phyloP scores from a whole-genome alignment of 2,888 invertebrate genomes.

The Lysandra bellargus region DNA sequence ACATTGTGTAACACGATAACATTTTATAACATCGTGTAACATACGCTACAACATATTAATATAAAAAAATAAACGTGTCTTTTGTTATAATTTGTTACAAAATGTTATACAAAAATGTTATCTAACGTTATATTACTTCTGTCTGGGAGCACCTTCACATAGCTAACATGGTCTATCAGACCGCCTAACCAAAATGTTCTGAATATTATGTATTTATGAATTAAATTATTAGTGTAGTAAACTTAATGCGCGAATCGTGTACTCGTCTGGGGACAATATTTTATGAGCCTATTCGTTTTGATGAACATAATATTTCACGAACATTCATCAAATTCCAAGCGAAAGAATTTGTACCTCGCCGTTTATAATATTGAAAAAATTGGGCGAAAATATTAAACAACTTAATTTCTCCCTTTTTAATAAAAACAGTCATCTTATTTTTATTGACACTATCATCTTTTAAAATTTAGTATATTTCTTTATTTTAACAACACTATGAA shows the following conservation, averaged over 20 bases:
- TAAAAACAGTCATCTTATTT: too few relatives aligned
- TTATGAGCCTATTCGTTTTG: background rate
- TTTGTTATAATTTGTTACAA: too few relatives aligned
- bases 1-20: too few relatives aligned
- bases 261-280: background rate
- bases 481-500: too few relatives aligned
- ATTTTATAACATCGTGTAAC: too few relatives aligned
- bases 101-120: too few relatives aligned
- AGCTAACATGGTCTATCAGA: background rate
- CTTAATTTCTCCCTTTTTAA: too few relatives aligned
- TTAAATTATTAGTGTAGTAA: conserved; percentile 5
- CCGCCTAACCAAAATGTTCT: background rate
- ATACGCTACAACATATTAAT: too few relatives aligned
- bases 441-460: too few relatives aligned
- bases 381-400: background rate
- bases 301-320: background rate
- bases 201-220: background rate
- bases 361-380: background rate
- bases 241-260: conserved; percentile 6
- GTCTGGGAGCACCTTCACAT: background rate
- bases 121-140: too few relatives aligned
- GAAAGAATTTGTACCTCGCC: background rate
- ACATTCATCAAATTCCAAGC: background rate
- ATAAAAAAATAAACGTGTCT: too few relatives aligned
- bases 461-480: too few relatives aligned